These are phyloP conservation scores for Cryptoblepharus egeriae DNA, from an alignment of 2,797 vertebrate genomes.

Conservation along the genomic window DNA sequence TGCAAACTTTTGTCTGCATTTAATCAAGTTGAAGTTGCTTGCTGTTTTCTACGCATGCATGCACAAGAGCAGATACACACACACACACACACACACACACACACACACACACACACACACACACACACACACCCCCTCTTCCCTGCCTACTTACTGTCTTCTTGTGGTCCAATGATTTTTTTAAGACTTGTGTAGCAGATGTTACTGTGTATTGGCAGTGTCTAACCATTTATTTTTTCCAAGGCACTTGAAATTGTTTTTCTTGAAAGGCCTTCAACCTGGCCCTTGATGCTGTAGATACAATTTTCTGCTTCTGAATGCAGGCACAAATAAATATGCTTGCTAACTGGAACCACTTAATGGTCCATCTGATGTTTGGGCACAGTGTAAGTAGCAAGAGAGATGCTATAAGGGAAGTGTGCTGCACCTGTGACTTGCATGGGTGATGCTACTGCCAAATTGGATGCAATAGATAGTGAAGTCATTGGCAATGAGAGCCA, in stretches of 20 bases:
- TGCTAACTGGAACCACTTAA: constrained; percentile 25
- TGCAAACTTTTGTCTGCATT: not conserved
- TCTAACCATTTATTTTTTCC: not conserved
- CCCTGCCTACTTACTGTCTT: not conserved
- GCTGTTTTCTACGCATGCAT: no score
- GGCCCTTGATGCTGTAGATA: constrained; percentile 19
- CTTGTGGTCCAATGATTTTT: not conserved
- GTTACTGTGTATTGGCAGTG: not conserved
- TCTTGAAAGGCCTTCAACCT: constrained; percentile 19
- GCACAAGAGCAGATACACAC: no score
- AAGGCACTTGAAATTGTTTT: not conserved
- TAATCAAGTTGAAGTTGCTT: not conserved
- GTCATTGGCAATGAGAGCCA: constrained; percentile 7
- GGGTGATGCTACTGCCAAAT: not conserved
- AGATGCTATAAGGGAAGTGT: not conserved
- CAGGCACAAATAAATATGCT: constrained; percentile 15
- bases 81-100: not conserved
- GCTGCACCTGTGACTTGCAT: not conserved
- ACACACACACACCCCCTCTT: not conserved
- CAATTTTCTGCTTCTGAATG: constrained; percentile 29
- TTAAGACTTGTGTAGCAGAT: not conserved
- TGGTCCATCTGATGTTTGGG: constrained; percentile 25
- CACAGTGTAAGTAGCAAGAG: constrained; percentile 1
- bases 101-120: not conserved
- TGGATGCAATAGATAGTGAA: constrained; percentile 9